Percentiles rank a stretch among this genome's conserved stretches.
Conservation (phyloP, 2,888 invertebrate species). For the Conchocele bisecta region DNA sequence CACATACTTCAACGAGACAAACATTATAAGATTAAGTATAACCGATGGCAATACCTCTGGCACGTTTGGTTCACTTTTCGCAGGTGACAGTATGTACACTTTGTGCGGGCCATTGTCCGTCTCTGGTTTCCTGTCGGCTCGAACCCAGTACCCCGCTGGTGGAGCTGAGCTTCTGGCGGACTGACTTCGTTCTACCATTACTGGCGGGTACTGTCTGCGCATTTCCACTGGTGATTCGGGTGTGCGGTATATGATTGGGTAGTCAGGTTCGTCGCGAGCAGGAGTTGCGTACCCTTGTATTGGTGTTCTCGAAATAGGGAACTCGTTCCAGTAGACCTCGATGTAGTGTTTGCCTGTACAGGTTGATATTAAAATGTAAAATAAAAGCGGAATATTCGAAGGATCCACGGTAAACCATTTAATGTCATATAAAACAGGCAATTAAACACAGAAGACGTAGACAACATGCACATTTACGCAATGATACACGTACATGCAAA, state of each 20-base stretch:
- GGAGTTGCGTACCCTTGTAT: conserved; percentile 68
- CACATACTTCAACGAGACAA: too few species aligned
- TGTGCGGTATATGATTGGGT: background rate
- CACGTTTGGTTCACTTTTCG: conserved; percentile 40
- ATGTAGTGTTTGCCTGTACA: conserved; percentile 72
- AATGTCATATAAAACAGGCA: too few species aligned
- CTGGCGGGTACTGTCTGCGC: background rate
- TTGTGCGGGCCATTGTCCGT: conserved; percentile 42
- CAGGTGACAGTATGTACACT: conserved; percentile 50
- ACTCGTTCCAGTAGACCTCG: conserved; percentile 71
- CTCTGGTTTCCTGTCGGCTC: conserved; percentile 39
- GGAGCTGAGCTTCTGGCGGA: conserved; percentile 30
- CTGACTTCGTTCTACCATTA: background rate
- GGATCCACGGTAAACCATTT: too few species aligned
- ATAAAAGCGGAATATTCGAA: too few species aligned
- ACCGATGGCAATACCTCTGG: conserved; percentile 15
- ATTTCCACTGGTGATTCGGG: background rate
- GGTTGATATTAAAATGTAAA: background rate
- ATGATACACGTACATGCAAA: too few species aligned
- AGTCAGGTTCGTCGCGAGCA: conserved; percentile 50
- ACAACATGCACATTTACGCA: too few species aligned
- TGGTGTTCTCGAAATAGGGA: conserved; percentile 67
- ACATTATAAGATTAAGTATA: too few species aligned
- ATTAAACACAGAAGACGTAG: too few species aligned
- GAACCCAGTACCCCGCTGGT: conserved; percentile 49